Evolutionary conservation across 1,140 invertebrate species (phyloP).

Genomic region (Leptonema lineaticorne): DNA sequence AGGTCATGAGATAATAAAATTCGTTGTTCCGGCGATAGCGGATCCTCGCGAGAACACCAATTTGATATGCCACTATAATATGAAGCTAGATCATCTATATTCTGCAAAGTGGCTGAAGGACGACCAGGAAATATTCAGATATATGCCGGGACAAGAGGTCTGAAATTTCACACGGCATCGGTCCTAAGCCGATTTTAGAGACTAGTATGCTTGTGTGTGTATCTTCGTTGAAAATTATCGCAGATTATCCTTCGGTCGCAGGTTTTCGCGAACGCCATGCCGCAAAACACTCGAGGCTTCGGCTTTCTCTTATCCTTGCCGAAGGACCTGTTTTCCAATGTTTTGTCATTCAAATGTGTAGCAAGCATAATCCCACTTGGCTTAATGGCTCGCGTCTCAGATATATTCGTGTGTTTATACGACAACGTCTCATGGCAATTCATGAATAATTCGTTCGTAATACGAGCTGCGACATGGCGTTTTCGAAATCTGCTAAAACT

Average conservation of each 20-base stretch:
- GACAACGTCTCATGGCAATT: neutral
- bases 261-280: neutral
- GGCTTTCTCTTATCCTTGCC: too few relatives aligned
- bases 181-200: too few relatives aligned
- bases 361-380: constrained; percentile 25
- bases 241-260: neutral
- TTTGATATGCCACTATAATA: constrained; percentile 52
- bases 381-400: constrained; percentile 25
- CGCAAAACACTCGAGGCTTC: too few relatives aligned
- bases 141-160: constrained; percentile 60
- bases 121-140: constrained; percentile 76
- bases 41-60: constrained; percentile 56
- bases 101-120: constrained; percentile 82
- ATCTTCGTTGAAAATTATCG: neutral
- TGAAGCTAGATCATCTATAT: constrained; percentile 64
- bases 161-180: too few relatives aligned
- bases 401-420: constrained; percentile 13
- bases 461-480: constrained; percentile 12
- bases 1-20: constrained; percentile 38
- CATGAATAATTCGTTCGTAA: constrained; percentile 27
- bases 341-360: constrained; percentile 28
- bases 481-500: constrained; percentile 16
- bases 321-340: constrained; percentile 22
- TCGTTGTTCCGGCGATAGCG: constrained; percentile 52
- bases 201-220: neutral